Evolutionary conservation across 2,113 vertebrate species (phyloP), one percentile per base, ranked within the genome.

Genomic region (Cavia porcellus): DNA sequence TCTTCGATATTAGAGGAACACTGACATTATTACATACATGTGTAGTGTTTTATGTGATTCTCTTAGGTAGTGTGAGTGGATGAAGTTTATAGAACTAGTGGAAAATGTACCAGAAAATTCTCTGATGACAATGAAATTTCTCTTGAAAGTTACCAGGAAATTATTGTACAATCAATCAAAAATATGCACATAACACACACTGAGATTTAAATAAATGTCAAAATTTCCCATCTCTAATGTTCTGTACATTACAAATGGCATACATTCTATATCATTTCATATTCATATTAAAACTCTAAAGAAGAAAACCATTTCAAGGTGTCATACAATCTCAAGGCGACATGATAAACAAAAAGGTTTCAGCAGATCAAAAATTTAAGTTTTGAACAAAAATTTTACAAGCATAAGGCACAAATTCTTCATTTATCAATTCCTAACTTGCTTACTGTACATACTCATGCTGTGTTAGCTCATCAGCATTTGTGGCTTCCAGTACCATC

Each of bases 131-230:
- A 86, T 90, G 86, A 1, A 47, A 30, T 42, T 96, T 80, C 59
- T 80, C 77, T 45, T 15, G 15, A 86, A 90, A 89, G n/a, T 30
- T 96, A 19, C 93, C 85, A 96, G 82, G 59, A 85, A 30, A 89
- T 90, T 50, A 66, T 8, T 80, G 2, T 10, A 87, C 61, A 55
- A 55, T 70, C 80, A 79, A 25, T 80, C 22, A 90, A 83, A 79
- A 72, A 91, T 1, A 89, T 11, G 38, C 7, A 64, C 30, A 79
- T 50, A 82, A 7, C 59, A 61, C 45, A 68, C 30, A 28, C 3
- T 3, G 55, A 74, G 32, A 80, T 90, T 84, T 82, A 86, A 90
- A 89, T 57, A 50, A 72, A 8, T n/a, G 59, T 42, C 0, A 80
- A 55, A 25, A 12, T 83, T 15, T 59, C 17, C 25, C 15, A 19